These are phyloP conservation scores for Aphaenogaster floridana DNA, from an alignment of 1,140 invertebrate species.

Conservation along the genomic window DNA sequence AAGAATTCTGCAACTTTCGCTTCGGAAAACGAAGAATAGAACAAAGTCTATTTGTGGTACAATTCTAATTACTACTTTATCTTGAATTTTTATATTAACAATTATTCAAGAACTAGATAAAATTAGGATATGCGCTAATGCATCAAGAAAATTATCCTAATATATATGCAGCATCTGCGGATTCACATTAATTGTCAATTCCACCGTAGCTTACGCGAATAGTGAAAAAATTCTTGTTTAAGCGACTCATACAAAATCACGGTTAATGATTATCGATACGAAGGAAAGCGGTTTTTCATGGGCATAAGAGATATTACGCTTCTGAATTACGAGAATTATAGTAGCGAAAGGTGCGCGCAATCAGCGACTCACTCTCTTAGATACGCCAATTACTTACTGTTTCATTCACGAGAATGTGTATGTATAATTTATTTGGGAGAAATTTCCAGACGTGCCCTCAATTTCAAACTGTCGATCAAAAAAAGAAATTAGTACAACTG, in stretches of 20 bases:
- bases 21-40: neutral
- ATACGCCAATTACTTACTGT: constrained; percentile 39
- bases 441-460: constrained; percentile 32
- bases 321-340: constrained; percentile 50
- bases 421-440: constrained; percentile 49
- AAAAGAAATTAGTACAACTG: constrained; percentile 20
- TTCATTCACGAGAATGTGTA: constrained; percentile 23
- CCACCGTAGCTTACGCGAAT: neutral
- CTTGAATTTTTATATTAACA: neutral
- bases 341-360: constrained; percentile 52
- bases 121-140: neutral
- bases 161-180: neutral
- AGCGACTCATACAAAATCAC: neutral
- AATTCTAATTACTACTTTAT: neutral
- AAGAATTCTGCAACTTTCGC: constrained; percentile 15
- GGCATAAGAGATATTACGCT: constrained; percentile 37
- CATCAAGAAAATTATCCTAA: neutral
- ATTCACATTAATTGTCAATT: neutral
- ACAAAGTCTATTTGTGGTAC: neutral
- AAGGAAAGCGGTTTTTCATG: constrained; percentile 44
- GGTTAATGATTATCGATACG: constrained; percentile 35
- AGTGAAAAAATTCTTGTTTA: constrained; percentile 4
- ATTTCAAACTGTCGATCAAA: constrained; percentile 38
- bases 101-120: neutral
- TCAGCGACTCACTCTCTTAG: constrained; percentile 43